These are phyloP conservation scores for Tetramorium alpestre DNA, from an alignment of 1,140 invertebrate species.

Conservation along the genomic window DNA sequence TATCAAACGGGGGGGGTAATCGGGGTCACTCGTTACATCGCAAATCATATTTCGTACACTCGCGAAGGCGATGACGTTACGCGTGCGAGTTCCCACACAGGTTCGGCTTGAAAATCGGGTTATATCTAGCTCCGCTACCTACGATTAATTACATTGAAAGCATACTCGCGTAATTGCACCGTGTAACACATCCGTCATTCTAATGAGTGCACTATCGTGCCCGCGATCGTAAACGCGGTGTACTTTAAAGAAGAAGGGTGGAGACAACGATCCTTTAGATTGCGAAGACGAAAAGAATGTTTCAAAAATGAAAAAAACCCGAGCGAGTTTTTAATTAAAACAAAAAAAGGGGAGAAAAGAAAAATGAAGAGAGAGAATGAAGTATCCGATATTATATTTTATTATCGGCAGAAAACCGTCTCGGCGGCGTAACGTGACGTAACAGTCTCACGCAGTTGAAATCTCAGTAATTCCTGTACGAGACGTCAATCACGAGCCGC, in stretches of 20 bases:
- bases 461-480: background rate
- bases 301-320: background rate
- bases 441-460: slow-evolving; percentile 12
- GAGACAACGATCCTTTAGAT: background rate
- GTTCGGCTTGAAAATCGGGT: slow-evolving; percentile 38
- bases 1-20: slow-evolving; percentile 24
- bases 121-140: slow-evolving; percentile 38
- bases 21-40: slow-evolving; percentile 11
- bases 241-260: background rate
- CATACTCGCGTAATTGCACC: slow-evolving; percentile 29
- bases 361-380: background rate
- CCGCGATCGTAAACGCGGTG: background rate
- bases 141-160: slow-evolving; percentile 47
- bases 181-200: slow-evolving; percentile 32
- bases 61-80: background rate
- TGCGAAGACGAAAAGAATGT: background rate
- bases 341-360: background rate
- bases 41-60: slow-evolving; percentile 29
- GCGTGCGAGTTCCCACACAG: background rate
- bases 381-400: background rate
- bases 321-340: background rate
- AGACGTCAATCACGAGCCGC: slow-evolving; percentile 7
- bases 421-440: background rate
- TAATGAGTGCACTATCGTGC: slow-evolving; percentile 1
- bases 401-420: background rate